phyloP scores from a whole-genome alignment of 2,113 vertebrate genomes.

The Casuarius casuarius region DNA sequence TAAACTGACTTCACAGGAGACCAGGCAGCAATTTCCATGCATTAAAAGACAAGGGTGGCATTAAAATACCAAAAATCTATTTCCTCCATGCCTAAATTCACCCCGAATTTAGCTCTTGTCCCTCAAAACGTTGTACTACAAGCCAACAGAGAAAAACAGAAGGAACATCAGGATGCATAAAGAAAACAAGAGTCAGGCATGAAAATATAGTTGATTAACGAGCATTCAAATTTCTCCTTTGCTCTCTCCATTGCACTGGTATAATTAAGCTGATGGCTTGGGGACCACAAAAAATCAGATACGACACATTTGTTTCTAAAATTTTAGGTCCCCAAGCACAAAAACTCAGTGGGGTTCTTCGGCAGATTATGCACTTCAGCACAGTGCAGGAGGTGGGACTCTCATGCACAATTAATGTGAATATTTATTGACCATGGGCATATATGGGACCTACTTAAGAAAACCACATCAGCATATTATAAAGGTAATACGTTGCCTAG shows the following conservation, averaged over 20 bases:
- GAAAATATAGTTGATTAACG: neutral
- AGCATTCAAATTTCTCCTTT: neutral
- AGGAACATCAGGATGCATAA: neutral
- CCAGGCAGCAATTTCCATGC: neutral
- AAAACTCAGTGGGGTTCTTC: neutral
- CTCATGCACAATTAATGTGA: rapidly evolving
- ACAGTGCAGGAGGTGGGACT: neutral
- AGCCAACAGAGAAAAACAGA: neutral
- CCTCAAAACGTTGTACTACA: neutral
- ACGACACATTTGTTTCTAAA: neutral
- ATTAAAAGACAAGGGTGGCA: neutral
- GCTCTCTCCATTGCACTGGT: rapidly evolving
- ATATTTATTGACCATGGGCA: neutral
- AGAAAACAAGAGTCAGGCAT: neutral
- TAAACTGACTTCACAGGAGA: constrained; percentile 21
- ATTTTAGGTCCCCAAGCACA: neutral
- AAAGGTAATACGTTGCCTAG: neutral
- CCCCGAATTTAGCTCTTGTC: neutral
- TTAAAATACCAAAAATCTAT: neutral
- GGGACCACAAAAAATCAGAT: neutral
- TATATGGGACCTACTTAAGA: neutral
- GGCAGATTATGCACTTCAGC: neutral
- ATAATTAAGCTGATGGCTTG: neutral
- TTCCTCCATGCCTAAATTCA: neutral
- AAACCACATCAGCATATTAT: rapidly evolving